Evolutionary conservation across 2,888 invertebrate genomes (phyloP).

Genomic region (Scotopteryx bipunctaria): DNA sequence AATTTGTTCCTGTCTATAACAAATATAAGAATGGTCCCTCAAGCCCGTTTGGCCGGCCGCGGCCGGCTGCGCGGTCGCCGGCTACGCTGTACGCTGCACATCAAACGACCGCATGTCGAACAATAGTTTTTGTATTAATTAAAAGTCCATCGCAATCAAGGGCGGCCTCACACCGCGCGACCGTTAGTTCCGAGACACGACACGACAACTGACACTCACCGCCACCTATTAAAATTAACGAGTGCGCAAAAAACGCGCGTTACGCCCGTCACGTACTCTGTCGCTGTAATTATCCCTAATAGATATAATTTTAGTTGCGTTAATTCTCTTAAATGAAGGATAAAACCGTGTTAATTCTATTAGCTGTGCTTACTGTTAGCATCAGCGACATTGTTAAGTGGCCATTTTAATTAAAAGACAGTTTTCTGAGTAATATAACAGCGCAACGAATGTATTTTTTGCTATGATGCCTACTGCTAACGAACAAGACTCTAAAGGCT

Average conservation of each 20-base stretch:
- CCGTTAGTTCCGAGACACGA: slow-evolving; percentile 39
- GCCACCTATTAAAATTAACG: slow-evolving; percentile 42
- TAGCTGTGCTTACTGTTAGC: slow-evolving; percentile 17
- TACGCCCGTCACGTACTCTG: slow-evolving; percentile 25
- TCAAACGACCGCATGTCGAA: slow-evolving; percentile 38
- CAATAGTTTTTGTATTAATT: slow-evolving; percentile 55
- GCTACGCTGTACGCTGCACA: slow-evolving; percentile 26
- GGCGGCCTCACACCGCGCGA: slow-evolving; percentile 49
- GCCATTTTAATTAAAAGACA: slow-evolving; percentile 10
- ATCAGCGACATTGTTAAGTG: background rate
- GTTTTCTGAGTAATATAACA: slow-evolving; percentile 7
- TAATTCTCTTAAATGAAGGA: slow-evolving; percentile 30
- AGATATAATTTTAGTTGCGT: slow-evolving; percentile 32
- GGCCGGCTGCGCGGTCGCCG: too few relatives aligned
- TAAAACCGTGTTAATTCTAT: slow-evolving; percentile 36
- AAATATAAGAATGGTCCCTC: too few relatives aligned
- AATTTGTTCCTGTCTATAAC: too few relatives aligned
- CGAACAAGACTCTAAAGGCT: too few relatives aligned
- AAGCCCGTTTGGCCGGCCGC: too few relatives aligned
- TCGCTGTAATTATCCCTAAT: slow-evolving; percentile 33
- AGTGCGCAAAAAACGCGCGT: slow-evolving; percentile 31
- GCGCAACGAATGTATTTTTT: background rate
- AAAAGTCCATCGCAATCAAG: slow-evolving; percentile 48
- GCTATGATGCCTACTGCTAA: too few relatives aligned
- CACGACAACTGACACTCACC: slow-evolving; percentile 25